Evolutionary conservation across 64 coral and sea anemone genomes (phyloP), one percentile per base, ranked within the genome.

Genomic region (Montipora efflorescens): DNA sequence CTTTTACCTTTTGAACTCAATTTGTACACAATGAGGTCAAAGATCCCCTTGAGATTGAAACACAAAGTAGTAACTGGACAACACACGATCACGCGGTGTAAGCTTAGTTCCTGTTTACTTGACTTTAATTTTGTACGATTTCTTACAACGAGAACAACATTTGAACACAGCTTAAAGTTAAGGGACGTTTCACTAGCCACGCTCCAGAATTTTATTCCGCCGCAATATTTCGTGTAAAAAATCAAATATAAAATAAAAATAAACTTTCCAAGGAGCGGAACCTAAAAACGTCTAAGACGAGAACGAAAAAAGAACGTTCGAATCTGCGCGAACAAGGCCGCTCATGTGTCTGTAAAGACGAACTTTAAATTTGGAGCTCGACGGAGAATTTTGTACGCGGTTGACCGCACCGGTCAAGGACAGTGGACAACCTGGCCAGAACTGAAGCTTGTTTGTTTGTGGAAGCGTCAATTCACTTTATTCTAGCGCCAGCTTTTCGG

Each of bases 191-290:
- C 69, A 43, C 44, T 20, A 21, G 44, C 62, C 8, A 69, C 67
- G 47, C 82, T 85, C 45, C 62, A 46, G 76, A 51, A 46, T 70
- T 36, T 70, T 18, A 59, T 85, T 85, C 62, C 82, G 82, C 64
- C 82, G 82, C 82, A 78, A 16, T 70, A 85, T 70, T 85, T 85
- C 62, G 45, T 72, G 66, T 85, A 85, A 85, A 84, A 83, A 84
- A 84, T 71, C 82, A 93, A 93, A 87, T 93, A 93, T 76, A 93
- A 93, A 93, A 87, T 93, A 93, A 93, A 93, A 93, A 87, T 87
- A 92, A 92, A 83, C 80, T 44, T 76, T 85, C 47, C 82, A 70
- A 64, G 53, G 67, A 93, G 84, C 77, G 84, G 76, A 69, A 93
- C 92, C 46, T 93, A 93, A 93, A 93, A 93, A 88, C 76, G 49